A percentile compares a stretch with the other conserved stretches of the same genome.
Evolutionary conservation across 2,797 vertebrate genomes (phyloP).

Genomic region (Silurus aristotelis): DNA sequence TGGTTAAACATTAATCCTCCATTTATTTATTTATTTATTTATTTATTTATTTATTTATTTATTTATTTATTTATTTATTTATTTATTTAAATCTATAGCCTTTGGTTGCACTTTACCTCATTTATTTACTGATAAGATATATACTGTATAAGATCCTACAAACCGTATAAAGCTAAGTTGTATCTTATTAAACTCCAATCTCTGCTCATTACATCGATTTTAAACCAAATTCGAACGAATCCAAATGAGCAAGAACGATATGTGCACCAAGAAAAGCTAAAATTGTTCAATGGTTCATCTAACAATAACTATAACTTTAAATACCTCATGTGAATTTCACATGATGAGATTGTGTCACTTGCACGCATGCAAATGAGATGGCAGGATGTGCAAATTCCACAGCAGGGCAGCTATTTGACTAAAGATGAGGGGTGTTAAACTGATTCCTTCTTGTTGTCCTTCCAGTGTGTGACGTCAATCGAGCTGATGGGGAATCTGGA

Average conservation of each 20-base stretch:
- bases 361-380: conserved; percentile 11
- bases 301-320: conserved; percentile 19
- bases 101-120: not conserved
- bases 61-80: not conserved
- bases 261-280: not conserved
- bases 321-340: not conserved
- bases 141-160: not conserved
- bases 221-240: not conserved
- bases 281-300: not conserved
- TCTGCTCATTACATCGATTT: not conserved
- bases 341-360: not conserved
- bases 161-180: not conserved
- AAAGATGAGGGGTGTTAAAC: conserved; percentile 18
- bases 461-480: conserved; percentile 22
- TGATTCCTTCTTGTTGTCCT: conserved; percentile 33
- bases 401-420: conserved; percentile 19
- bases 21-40: not conserved
- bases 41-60: not conserved
- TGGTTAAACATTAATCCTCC: not conserved
- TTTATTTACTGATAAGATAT: not conserved
- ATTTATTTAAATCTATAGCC: not conserved
- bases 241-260: not conserved
- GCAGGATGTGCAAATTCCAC: conserved; percentile 6
- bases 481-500: conserved; percentile 25
- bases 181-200: conserved; percentile 4